phyloP scores from a whole-genome alignment of 2,113 vertebrate genomes.

The Phainopepla nitens region DNA sequence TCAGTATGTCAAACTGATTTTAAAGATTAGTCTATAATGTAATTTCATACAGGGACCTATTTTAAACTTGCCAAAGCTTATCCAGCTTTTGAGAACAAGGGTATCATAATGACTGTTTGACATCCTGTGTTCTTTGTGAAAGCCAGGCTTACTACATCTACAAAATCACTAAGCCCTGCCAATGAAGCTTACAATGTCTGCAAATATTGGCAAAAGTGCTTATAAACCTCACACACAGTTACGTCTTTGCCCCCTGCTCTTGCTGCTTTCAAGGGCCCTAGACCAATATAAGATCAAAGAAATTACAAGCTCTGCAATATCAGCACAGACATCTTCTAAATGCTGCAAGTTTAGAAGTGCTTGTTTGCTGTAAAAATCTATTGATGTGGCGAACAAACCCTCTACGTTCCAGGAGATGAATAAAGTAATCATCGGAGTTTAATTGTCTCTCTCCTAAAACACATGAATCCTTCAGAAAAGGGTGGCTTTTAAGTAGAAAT shows the following conservation, averaged over 20 bases:
- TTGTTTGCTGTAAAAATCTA: constrained; percentile 21
- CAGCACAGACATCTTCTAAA: constrained; percentile 5
- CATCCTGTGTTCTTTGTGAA: constrained; percentile 4
- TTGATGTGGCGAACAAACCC: neutral
- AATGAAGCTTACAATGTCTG: constrained; percentile 6
- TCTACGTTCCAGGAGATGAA: neutral
- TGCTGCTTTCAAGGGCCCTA: constrained; percentile 13
- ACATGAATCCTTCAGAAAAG: neutral
- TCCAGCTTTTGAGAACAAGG: neutral
- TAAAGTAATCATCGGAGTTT: neutral
- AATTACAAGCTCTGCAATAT: neutral
- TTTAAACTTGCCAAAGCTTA: constrained; percentile 2
- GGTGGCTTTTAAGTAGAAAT: neutral
- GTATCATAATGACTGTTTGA: constrained; percentile 5
- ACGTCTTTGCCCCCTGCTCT: neutral
- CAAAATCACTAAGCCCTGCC: constrained; percentile 12
- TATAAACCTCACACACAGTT: constrained; percentile 3
- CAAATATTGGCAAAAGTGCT: constrained; percentile 38
- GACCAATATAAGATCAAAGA: constrained; percentile 17
- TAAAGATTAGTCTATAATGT: constrained; percentile 11
- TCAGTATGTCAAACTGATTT: constrained; percentile 24
- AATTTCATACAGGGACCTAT: neutral
- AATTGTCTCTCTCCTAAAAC: neutral
- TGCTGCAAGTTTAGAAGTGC: neutral
- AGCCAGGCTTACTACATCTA: neutral